These are phyloP conservation scores for Troides helena DNA, from an alignment of 2,888 invertebrate species.

Conservation along the genomic window DNA sequence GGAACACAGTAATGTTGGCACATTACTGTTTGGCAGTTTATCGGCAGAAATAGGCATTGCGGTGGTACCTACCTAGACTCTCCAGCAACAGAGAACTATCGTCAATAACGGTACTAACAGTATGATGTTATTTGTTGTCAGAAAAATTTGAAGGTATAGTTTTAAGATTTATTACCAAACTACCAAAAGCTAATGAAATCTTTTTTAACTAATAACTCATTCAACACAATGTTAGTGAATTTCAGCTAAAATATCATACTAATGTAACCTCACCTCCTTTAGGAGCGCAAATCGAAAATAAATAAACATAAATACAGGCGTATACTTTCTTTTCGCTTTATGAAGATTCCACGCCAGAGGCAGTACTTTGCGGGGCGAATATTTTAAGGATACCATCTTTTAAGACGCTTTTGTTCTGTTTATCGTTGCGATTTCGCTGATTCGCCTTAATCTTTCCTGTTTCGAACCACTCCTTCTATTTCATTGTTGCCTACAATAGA, in stretches of 20 bases:
- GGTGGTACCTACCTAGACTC: too few relatives aligned
- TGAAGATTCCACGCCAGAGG: constrained; percentile 49
- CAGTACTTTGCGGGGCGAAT: constrained; percentile 60
- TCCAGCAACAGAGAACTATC: too few relatives aligned
- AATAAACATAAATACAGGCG: constrained; percentile 46
- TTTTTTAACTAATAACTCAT: too few relatives aligned
- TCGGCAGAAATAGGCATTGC: too few relatives aligned
- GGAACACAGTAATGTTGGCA: too few relatives aligned
- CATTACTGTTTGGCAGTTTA: too few relatives aligned
- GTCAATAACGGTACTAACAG: too few relatives aligned
- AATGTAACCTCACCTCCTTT: background rate
- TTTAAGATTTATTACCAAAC: too few relatives aligned
- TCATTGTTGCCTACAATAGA: constrained; percentile 2
- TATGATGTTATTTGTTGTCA: too few relatives aligned
- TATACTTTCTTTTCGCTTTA: constrained; percentile 45
- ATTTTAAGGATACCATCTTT: constrained; percentile 74
- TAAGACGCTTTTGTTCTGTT: constrained; percentile 69
- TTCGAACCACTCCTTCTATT: constrained; percentile 49
- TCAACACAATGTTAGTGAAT: too few relatives aligned
- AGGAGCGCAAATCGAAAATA: background rate
- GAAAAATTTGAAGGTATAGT: too few relatives aligned
- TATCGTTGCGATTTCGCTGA: constrained; percentile 72
- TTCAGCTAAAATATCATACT: constrained; percentile 20
- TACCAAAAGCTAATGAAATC: too few relatives aligned
- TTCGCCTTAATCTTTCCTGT: constrained; percentile 58